Base-by-base conservation (phyloP, 2,888 invertebrate genomes). In the Ichneumoninae sp. region DNA sequence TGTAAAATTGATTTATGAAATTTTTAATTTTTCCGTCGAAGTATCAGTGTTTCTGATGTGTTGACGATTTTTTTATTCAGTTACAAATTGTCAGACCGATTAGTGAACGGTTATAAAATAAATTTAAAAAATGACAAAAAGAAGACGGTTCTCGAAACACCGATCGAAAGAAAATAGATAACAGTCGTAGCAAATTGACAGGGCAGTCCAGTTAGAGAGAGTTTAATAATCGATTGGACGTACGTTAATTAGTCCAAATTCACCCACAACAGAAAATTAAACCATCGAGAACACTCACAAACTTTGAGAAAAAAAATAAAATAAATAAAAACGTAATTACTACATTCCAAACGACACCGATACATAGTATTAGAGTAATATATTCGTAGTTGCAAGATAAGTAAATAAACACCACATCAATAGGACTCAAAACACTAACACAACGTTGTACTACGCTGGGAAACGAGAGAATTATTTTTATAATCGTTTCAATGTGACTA, bases 391-490 rank as follows among this genome's bases (percentile, higher is more conserved):
- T 89, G 88, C 89, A 90, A 84, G 90, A 89, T 89, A 85, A 86
- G 88, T 93, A 91, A 93, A 86, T 89, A 86, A 89, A 93, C 92
- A 94, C 90, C 92, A 93, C 93, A 93, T 90, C 91, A 91, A 93
- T 90, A 89, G 88, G 88, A 88, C 88, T 88, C 50, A 91, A 91
- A 92, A 92, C 91, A 92, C 92, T 92, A 93, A 92, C 86, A 87
- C 86, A 81, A 81, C 74, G 78, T 85, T 88, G 87, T 87, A 89
- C 91, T 92, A 92, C 89, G 81, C 76, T 87, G 88, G 87, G 84
- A 65, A 71, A 84, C 82, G 69, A 86, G 83, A 86, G 62, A 79
- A 82, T 79, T 84, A 71, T 60, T 74, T 71, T 10, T 62, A 33
- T 79, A 70, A 66, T 22, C 57, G 54, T 44, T 80, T 72, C 33